Evolutionary conservation across 2,888 invertebrate genomes (phyloP), one percentile per base, ranked within the genome.

Genomic region (Papilio protenor): DNA sequence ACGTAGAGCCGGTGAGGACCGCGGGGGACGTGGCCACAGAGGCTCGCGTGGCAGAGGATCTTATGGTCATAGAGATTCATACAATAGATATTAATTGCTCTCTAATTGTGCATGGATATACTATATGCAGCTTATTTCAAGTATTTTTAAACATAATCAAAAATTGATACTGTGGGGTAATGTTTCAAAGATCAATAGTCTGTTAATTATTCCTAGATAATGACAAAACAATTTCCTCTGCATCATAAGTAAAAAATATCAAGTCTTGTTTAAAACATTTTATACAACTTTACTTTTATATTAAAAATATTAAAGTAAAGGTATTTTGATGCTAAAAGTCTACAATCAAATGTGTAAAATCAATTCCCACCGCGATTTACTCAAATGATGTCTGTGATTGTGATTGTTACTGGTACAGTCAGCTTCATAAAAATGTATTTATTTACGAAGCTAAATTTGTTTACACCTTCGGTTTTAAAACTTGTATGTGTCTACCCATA

Each of bases 1-100:
- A 76, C 95, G 95, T 73, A 94, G 95, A 71, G 95, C 95, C 0
- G 91, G 91, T 16, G 96, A 96, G 79, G 94, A 94, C 16, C 93
- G 94, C 0, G 88, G 92, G 0, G 87, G 94, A 0, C 82, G 91
- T 0, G 88, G 93, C 2, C 85, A 92, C 0, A 88, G 95, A 0
- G 86, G 94, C 11, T 69, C 66, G 21, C 21, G 45, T n/a, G 45
- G 45, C 21, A 18, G 66, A 45, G 45, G 66, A 3, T 40, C 66
- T 11, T 66, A 66, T 21, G 40, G 66, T n/a, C 18, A 45, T n/a
- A 66, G 66, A 45, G n/a, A 40, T n/a, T 66, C 66, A 40, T 40
- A 40, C 33, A 18, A 12, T 3, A 3, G 45, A 45, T 45, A 69
- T 69, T 69, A 69, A 69, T 18, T 18, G 8, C 27, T 18, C 4